These are phyloP conservation scores for Aphodius granarius DNA, from an alignment of 2,888 invertebrate species.

Conservation along the genomic window DNA sequence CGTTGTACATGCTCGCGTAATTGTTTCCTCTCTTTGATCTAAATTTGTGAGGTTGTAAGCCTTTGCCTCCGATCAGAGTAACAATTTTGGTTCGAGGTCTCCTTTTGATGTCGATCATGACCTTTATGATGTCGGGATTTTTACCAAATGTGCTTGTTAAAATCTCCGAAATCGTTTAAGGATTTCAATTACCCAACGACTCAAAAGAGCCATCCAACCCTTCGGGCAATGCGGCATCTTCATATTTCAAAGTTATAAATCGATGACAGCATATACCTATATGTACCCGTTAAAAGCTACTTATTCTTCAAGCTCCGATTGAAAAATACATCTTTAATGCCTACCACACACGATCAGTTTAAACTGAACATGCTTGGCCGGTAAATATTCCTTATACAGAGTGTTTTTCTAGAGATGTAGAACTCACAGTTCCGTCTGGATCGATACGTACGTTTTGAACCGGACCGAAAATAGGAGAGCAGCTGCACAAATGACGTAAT, in stretches of 20 bases:
- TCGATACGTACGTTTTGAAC: too few relatives aligned
- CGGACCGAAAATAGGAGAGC: too few relatives aligned
- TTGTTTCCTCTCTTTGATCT: background rate
- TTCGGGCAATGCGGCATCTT: background rate
- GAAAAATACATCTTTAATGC: background rate
- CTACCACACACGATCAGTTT: too few relatives aligned
- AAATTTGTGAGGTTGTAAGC: background rate
- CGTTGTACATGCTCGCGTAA: background rate
- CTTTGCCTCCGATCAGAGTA: background rate
- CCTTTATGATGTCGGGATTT: background rate
- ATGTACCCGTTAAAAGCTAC: background rate
- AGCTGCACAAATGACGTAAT: too few relatives aligned
- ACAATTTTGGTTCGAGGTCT: background rate
- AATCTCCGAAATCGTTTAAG: background rate
- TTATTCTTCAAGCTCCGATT: background rate
- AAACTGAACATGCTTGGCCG: too few relatives aligned
- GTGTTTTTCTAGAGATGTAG: too few relatives aligned
- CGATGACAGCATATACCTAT: background rate
- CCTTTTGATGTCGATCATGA: background rate
- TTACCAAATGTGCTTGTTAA: background rate
- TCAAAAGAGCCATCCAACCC: background rate
- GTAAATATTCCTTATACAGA: too few relatives aligned
- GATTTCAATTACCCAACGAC: background rate
- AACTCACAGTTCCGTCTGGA: too few relatives aligned
- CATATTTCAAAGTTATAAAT: background rate